These are phyloP conservation scores for Chaetoderma sp. DNA, from an alignment of 2,888 invertebrate genomes.

Conservation along the genomic window DNA sequence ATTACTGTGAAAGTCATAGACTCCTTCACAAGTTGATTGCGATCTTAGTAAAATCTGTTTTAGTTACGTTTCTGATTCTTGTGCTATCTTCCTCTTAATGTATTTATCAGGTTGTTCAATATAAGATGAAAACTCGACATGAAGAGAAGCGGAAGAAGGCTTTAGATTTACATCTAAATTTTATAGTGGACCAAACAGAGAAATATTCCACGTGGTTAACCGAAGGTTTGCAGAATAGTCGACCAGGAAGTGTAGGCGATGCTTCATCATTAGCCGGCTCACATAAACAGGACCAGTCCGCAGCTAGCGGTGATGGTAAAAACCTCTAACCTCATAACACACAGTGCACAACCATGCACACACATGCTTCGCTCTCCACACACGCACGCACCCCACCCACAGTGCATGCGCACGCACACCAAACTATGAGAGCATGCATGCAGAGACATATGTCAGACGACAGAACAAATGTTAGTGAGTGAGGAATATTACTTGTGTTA, in stretches of 20 bases:
- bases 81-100: too few relatives aligned
- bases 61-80: too few relatives aligned
- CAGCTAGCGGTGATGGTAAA: slow-evolving; percentile 51
- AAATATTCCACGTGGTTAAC: slow-evolving; percentile 81
- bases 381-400: too few relatives aligned
- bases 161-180: slow-evolving; percentile 94
- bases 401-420: too few relatives aligned
- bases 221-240: slow-evolving; percentile 57
- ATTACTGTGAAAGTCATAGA: too few relatives aligned
- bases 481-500: too few relatives aligned
- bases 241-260: slow-evolving; percentile 12
- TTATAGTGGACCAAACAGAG: slow-evolving; percentile 98
- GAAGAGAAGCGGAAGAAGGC: slow-evolving; percentile 96
- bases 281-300: slow-evolving; percentile 47
- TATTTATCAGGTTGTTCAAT: slow-evolving; percentile 82
- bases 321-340: too few relatives aligned
- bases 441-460: background rate
- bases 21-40: too few relatives aligned
- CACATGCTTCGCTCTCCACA: background rate
- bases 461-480: background rate
- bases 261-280: too few relatives aligned
- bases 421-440: too few relatives aligned
- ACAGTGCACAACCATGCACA: too few relatives aligned
- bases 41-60: too few relatives aligned
- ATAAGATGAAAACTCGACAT: slow-evolving; percentile 89